Evolutionary conservation across 1,140 invertebrate genomes (phyloP).

Genomic region (Eulimnadia texana): DNA sequence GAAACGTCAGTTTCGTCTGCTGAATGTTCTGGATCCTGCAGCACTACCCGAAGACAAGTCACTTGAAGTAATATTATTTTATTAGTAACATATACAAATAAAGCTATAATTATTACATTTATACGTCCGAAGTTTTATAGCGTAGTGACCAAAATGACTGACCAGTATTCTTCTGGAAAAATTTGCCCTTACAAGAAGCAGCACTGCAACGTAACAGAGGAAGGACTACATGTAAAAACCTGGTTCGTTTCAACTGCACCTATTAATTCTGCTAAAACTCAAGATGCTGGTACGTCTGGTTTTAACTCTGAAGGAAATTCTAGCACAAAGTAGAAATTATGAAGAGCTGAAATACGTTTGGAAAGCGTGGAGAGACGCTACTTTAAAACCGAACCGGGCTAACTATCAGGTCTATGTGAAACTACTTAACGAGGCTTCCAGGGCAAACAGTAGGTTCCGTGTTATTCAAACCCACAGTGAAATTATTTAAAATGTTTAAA

Average conservation of each 20-base stretch:
- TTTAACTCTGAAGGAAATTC: constrained; percentile 28
- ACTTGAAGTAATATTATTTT: neutral
- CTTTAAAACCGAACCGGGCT: constrained; percentile 23
- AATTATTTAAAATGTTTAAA: constrained; percentile 20
- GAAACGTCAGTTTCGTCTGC: constrained; percentile 54
- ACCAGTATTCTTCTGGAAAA: constrained; percentile 28
- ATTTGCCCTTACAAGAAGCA: constrained; percentile 37
- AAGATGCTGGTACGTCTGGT: too few relatives aligned
- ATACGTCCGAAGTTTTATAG: constrained; percentile 33
- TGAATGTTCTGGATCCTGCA: constrained; percentile 65
- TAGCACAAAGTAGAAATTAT: constrained; percentile 61
- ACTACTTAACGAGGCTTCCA: constrained; percentile 31
- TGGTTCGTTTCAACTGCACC: constrained; percentile 30
- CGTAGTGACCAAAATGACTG: constrained; percentile 31
- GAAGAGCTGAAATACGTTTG: constrained; percentile 47
- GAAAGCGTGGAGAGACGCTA: constrained; percentile 30
- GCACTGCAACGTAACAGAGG: constrained; percentile 39
- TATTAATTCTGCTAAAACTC: neutral
- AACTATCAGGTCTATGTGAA: constrained; percentile 28
- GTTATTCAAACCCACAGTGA: constrained; percentile 34
- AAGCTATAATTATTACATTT: too few relatives aligned
- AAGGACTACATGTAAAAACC: constrained; percentile 54
- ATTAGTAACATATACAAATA: too few relatives aligned
- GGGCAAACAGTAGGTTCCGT: constrained; percentile 35
- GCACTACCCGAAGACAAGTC: constrained; percentile 53